Percentiles rank a stretch among this genome's conserved stretches.
phyloP scores from a whole-genome alignment of 2,113 vertebrate genomes.

The Hippolais icterina region DNA sequence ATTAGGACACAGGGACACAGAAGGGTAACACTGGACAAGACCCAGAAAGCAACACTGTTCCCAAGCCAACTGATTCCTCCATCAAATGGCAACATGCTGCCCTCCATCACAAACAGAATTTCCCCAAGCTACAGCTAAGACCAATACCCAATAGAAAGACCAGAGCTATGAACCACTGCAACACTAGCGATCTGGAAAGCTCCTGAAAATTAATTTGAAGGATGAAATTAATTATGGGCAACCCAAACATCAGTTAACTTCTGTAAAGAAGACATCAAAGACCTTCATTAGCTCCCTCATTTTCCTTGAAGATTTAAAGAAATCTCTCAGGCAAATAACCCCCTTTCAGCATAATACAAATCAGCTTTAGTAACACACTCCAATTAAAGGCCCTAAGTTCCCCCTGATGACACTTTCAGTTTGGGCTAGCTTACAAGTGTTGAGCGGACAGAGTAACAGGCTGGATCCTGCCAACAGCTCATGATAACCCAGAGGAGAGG shows the following conservation, averaged over 20 bases:
- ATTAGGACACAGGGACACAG: neutral
- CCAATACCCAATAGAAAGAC: neutral
- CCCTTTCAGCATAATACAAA: neutral
- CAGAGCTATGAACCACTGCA: neutral
- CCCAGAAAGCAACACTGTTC: neutral
- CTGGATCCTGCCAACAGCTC: neutral
- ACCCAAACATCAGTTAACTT: constrained; percentile 47
- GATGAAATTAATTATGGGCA: constrained; percentile 49
- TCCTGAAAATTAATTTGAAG: constrained; percentile 1
- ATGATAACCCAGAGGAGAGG: neutral
- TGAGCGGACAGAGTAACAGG: neutral
- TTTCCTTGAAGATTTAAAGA: neutral
- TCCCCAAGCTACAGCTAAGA: neutral
- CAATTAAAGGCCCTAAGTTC: neutral
- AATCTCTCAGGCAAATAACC: neutral
- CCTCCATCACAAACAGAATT: neutral
- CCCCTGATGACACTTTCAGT: neutral
- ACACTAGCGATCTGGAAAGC: neutral
- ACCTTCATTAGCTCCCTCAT: neutral
- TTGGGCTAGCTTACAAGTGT: neutral
- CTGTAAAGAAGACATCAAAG: constrained; percentile 36
- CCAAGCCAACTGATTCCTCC: neutral
- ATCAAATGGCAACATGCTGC: neutral
- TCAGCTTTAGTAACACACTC: neutral
- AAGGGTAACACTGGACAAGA: neutral